Evolutionary conservation across 2,113 vertebrate genomes (phyloP).

Genomic region (Atrichornis clamosus): DNA sequence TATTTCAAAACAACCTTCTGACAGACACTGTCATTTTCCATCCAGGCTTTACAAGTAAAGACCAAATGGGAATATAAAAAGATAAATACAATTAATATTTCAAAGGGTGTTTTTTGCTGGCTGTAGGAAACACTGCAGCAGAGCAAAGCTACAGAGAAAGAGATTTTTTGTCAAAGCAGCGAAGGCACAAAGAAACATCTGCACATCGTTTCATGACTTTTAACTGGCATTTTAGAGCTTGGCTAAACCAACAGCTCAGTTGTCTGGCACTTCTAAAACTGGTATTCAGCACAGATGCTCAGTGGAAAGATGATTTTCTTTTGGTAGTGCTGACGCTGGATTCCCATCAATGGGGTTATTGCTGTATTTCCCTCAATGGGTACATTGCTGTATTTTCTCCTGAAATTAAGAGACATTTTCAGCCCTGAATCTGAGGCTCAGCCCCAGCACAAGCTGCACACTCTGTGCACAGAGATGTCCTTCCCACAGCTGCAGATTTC

Average conservation of each 20-base stretch:
- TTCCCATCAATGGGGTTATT: background rate
- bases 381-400: background rate
- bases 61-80: background rate
- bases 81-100: background rate
- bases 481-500: background rate
- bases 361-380: background rate
- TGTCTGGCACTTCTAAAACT: background rate
- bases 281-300: constrained; percentile 24
- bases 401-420: constrained; percentile 10
- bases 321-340: background rate
- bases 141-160: background rate
- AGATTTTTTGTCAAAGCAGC: background rate
- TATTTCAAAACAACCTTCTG: background rate
- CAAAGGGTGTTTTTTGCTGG: background rate
- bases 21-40: background rate
- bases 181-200: constrained; percentile 42
- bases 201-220: background rate
- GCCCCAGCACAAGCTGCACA: background rate
- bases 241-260: background rate
- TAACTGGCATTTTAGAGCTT: background rate
- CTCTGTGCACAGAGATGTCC: background rate
- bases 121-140: background rate
- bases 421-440: background rate
- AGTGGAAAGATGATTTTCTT: constrained; percentile 37
- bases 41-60: background rate